A percentile compares a stretch with the other conserved stretches of the same genome.
These are phyloP conservation scores for Xiphophorus couchianus DNA, from an alignment of 2,113 vertebrate genomes.

Conservation along the genomic window DNA sequence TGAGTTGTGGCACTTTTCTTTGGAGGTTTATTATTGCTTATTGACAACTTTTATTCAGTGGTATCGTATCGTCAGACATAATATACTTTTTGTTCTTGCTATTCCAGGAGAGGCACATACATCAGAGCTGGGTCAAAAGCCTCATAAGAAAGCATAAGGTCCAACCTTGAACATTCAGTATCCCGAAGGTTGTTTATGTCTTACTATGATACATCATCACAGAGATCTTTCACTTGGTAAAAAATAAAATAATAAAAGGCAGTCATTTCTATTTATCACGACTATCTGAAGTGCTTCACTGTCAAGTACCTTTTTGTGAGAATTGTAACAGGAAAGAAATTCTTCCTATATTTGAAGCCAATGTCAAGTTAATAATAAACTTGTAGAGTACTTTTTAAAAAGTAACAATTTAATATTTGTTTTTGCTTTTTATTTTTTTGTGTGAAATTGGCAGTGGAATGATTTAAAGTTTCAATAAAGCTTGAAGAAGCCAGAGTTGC, in stretches of 20 bases:
- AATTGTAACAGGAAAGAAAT: not conserved
- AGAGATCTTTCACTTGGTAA: not conserved
- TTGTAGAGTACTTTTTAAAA: not conserved
- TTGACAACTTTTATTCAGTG: not conserved
- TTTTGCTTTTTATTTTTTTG: not conserved
- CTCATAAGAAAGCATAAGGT: not conserved
- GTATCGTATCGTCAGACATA: not conserved
- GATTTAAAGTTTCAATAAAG: not conserved
- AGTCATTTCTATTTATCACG: too few relatives aligned
- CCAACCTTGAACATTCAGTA: not conserved
- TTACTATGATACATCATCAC: not conserved
- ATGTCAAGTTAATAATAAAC: too few relatives aligned
- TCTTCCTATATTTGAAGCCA: not conserved
- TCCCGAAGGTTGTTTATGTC: not conserved
- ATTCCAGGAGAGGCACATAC: not conserved
- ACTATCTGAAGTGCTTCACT: too few relatives aligned
- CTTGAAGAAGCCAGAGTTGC: not conserved
- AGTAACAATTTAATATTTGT: not conserved
- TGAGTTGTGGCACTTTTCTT: not conserved
- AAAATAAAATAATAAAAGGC: not conserved
- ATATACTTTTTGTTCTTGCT: not conserved
- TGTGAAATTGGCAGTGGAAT: not conserved
- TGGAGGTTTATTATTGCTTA: not conserved
- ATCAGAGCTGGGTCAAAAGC: not conserved
- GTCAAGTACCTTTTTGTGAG: not conserved